Evolutionary conservation across 2,113 vertebrate species (phyloP), one percentile per base, ranked within the genome.

Genomic region (Andinoacara biseriatus): DNA sequence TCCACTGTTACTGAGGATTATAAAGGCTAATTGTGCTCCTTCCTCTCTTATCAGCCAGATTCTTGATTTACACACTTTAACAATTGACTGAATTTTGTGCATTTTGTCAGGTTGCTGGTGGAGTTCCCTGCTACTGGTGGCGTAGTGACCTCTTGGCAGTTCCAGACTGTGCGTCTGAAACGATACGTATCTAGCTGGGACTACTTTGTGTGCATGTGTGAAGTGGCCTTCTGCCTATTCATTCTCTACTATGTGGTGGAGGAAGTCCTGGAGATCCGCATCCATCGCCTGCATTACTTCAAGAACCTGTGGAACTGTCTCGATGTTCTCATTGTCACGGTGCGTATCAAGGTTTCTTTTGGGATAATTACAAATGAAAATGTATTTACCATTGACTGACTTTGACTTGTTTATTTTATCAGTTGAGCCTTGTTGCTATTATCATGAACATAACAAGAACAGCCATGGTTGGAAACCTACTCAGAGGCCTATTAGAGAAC

Each of bases 111-210:
- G 93, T 93, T 99, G 86, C 80, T 99, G 91, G 97, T 95, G 56
- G 98, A 99, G 93, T 98, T 99, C 83, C 98, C 98, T 22, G 97
- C 98, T 0, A 99, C 98, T 2, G 98, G 98, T 3, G 98, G 98
- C 1, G 94, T 96, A 29, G 60, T 98, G 78, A 97, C 98, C 0
- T 99, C 98, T 52, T 99, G 97, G 97, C 97, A 97, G 74, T 98
- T 99, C 90, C 98, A 99, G 89, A 98, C 98, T 0, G 96, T 99
- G 61, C 98, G 97, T 46, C 92, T 99, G 84, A 95, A 98, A 76
- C 95, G 95, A 43, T 99, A 99, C 2, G 90, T 96, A 79, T 97
- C 96, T 59, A 95, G 96, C 86, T 98, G 97, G 92, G 98, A 99
- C 93, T 98, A 97, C 95, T 99, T 99, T 91, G 92, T 99, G 87